Evolutionary conservation across 2,113 vertebrate species (phyloP), one percentile per base, ranked within the genome.

Genomic region (Ptilonorhynchus violaceus): DNA sequence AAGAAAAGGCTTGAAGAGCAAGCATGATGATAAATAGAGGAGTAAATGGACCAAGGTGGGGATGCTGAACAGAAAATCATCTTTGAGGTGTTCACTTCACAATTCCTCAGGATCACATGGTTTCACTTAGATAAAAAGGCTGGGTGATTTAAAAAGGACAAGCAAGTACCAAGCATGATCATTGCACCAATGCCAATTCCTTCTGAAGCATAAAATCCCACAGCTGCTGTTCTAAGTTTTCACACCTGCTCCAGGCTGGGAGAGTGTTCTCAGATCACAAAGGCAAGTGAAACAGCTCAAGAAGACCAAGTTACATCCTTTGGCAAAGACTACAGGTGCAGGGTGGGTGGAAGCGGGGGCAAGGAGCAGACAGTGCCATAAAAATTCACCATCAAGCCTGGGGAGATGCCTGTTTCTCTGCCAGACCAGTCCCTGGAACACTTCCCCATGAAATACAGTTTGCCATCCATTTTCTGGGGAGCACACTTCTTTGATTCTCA

Each of bases 181-280:
- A 0, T 49, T 78, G 59, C 72, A 55, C 25, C 78, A 76, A 67
- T 66, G 67, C 49, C 79, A 92, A 76, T 75, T 94, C 22, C 63
- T 84, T 94, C 83, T 67, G 58, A 92, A 92, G 78, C 68, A 76
- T 55, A 73, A 94, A 93, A 88, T 88, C 50, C 42, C 64, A 89
- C 90, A 92, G 63, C 55, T 94, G 72, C 37, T 88, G 22, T 79
- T 92, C 44, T 74, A 86, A 75, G 53, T 92, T 96, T 90, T 72
- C 39, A 70, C 79, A 89, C 91, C 94, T 96, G 80, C 83, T 95
- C 62, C 74, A 75, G 67, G 28, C 53, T 88, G 63, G 41, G 62
- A 75, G 60, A 33, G 31, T 47, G 39, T 85, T 96, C 94, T 89
- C 64, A 72, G 70, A 67, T 89, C 46, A 85, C 50, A 87, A 94